Evolutionary conservation across 2,888 invertebrate species (phyloP).

Genomic region (Sepiola atlantica): DNA sequence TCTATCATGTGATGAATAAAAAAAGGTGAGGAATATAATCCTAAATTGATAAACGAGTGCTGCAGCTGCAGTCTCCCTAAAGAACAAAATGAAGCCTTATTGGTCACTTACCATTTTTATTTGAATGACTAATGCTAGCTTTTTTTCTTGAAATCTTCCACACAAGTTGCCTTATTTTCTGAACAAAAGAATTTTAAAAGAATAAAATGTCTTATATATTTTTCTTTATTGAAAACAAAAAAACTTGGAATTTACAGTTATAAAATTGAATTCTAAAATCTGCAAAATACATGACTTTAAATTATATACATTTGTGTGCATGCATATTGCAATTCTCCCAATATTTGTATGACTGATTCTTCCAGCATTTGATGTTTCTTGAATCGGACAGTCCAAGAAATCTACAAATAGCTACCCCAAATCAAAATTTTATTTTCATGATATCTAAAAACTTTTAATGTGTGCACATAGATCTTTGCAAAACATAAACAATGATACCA

Average conservation of each 20-base stretch:
- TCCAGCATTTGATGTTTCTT: neutral
- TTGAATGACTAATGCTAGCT: neutral
- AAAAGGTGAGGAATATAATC: neutral
- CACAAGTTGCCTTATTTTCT: neutral
- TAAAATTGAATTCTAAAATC: constrained; percentile 19
- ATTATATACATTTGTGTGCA: neutral
- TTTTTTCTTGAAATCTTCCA: neutral
- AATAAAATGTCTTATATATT: neutral
- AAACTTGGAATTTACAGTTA: neutral
- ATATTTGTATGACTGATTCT: neutral
- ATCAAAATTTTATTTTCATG: no score
- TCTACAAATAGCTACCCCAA: neutral
- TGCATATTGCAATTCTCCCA: neutral
- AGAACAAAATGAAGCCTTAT: neutral
- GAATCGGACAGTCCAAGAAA: neutral
- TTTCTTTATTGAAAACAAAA: neutral
- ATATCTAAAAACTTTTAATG: no score
- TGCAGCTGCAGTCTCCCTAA: neutral
- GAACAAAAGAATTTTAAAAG: neutral
- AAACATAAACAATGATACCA: no score
- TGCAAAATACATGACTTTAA: neutral
- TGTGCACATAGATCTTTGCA: no score
- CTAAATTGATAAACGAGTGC: neutral
- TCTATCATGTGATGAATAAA: neutral
- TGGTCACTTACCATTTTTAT: neutral